Conservation (phyloP, 2,888 invertebrate genomes). For the Eledona agricola region DNA sequence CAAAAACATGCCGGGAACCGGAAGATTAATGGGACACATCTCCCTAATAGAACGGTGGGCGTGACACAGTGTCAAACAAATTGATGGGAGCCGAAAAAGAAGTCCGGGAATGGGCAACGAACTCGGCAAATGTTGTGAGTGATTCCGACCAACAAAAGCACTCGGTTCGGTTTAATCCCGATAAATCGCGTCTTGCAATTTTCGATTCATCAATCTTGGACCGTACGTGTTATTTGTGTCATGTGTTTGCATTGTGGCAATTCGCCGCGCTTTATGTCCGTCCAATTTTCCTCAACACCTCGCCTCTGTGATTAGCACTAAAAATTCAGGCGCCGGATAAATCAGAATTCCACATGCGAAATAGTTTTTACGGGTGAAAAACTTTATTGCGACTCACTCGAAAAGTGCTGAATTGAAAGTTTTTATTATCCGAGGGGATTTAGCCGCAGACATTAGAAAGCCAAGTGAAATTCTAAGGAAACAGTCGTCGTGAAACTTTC, state of each 20-base stretch:
- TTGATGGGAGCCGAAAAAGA: slow-evolving; percentile 21
- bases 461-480: slow-evolving; percentile 8
- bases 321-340: slow-evolving; percentile 5
- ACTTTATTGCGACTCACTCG: slow-evolving; percentile 21
- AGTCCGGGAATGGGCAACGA: neutral
- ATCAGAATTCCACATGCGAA: slow-evolving; percentile 27
- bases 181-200: too few species aligned
- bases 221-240: too few species aligned
- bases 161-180: too few species aligned
- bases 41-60: slow-evolving; percentile 25
- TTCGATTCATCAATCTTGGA: too few species aligned
- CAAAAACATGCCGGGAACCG: slow-evolving; percentile 11
- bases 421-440: slow-evolving; percentile 19
- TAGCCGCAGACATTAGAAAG: slow-evolving; percentile 3
- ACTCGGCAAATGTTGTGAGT: slow-evolving; percentile 3
- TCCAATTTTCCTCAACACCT: slow-evolving; percentile 19
- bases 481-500: slow-evolving; percentile 12
- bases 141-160: neutral
- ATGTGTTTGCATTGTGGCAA: too few species aligned
- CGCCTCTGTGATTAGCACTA: slow-evolving; percentile 8
- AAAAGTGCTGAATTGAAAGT: slow-evolving; percentile 27
- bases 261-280: too few species aligned
- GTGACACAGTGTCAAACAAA: slow-evolving; percentile 25
- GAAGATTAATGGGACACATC: slow-evolving; percentile 23
- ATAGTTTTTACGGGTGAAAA: slow-evolving; percentile 27